These are phyloP conservation scores for Diabrotica virgifera DNA, from an alignment of 1,140 invertebrate species.

Conservation along the genomic window DNA sequence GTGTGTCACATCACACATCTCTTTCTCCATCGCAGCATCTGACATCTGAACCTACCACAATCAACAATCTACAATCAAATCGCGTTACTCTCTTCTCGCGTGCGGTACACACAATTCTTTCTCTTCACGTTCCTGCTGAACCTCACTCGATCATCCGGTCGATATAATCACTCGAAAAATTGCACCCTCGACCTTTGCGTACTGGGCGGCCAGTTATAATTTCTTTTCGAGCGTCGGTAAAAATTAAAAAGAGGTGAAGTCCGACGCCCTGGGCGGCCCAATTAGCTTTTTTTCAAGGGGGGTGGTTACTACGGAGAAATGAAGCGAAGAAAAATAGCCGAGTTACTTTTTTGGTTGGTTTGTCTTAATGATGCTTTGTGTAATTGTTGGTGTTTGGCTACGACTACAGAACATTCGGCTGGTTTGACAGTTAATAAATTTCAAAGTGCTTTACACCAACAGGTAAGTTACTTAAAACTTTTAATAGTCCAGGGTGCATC, in stretches of 20 bases:
- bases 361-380: conserved; percentile 12
- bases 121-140: background rate
- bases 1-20: background rate
- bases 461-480: conserved; percentile 18
- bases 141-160: too few relatives aligned
- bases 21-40: background rate
- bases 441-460: conserved; percentile 28
- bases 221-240: conserved; percentile 7
- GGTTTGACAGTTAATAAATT: conserved; percentile 23
- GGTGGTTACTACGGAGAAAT: background rate
- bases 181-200: background rate
- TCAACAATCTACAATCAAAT: conserved; percentile 3
- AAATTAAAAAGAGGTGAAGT: background rate
- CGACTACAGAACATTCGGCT: conserved; percentile 6
- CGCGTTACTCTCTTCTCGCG: background rate
- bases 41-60: conserved; percentile 14
- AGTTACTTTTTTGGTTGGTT: conserved; percentile 8
- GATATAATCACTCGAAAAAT: background rate
- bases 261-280: background rate
- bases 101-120: background rate
- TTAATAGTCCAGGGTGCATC: too few relatives aligned
- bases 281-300: too few relatives aligned
- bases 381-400: conserved; percentile 20
- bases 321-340: conserved; percentile 9
- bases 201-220: conserved; percentile 9